Base-by-base conservation (phyloP, 2,113 vertebrate genomes). In the Pseudorectes ferrugineus region DNA sequence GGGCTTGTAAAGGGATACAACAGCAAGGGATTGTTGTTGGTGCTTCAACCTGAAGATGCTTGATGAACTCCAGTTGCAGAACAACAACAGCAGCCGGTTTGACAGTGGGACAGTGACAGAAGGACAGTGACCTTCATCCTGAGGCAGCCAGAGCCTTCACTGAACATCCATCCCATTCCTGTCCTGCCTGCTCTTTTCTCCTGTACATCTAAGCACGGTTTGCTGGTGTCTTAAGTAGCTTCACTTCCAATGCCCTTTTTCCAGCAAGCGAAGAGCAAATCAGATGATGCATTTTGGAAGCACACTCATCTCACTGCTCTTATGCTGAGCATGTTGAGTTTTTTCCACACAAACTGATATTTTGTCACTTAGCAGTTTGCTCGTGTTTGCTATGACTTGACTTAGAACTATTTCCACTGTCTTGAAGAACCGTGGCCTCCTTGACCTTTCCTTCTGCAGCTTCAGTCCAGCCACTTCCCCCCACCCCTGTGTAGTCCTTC, bases 401-500 rank as follows among this genome's bases (percentile, higher is more conserved):
- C 17, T 73, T 23, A 24, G 17, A 90, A 38, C 24, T 36, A 51
- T 59, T 67, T 72, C 74, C 73, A 20, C 49, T 63, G 67, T 51
- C 40, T 54, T 61, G 24, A 88, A 71, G 26, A 76, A 40, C 10
- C 0, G 3, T 28, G 23, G 65, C 46, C 15, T 23, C 33, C 54
- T 29, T 25, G 21, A 73, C 14, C 35, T 71, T 15, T 59, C n/a
- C 38, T 51, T 59, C 48, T 55, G 25, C 67, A 74, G 19, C 33
- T 51, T 72, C 33, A 29, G 20, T 82, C 35, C 40, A 65, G 45
- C 2, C 25, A 49, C 42, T 22, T 35, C 5, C 12, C 4, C 21
- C 11, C 11, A 5, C 1, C 6, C 1, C 24, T 2, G 0, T n/a
- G 67, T n/a, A 85, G 19, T n/a, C 18, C 26, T 77, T 58, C 45